These are phyloP conservation scores for Scaptomyza montana DNA, from an alignment of 1,140 invertebrate species.

Conservation along the genomic window DNA sequence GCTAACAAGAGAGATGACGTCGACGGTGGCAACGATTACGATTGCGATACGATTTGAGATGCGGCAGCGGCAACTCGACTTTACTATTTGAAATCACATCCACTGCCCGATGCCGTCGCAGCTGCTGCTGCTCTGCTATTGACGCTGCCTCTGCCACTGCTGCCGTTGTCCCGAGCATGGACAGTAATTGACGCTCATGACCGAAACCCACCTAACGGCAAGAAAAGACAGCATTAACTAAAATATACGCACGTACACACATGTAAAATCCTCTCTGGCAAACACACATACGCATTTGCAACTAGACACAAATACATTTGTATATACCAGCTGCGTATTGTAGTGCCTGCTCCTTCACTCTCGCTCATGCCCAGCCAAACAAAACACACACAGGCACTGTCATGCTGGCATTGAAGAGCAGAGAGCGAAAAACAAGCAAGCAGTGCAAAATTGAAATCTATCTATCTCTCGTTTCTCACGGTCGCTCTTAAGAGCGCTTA, in stretches of 20 bases:
- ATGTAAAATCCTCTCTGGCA: background rate
- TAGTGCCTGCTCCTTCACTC: conserved; percentile 66
- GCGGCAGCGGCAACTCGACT: conserved; percentile 74
- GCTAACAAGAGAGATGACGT: conserved; percentile 12
- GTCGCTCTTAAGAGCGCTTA: conserved; percentile 28
- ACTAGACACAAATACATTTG: conserved; percentile 11
- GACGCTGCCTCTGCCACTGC: conserved; percentile 15
- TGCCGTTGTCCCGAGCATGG: conserved; percentile 13
- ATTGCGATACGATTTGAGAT: conserved; percentile 62
- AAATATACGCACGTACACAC: conserved; percentile 50
- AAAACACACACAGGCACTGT: background rate
- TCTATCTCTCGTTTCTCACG: background rate
- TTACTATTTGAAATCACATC: conserved; percentile 74
- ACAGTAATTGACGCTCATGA: conserved; percentile 50
- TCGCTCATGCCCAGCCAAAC: conserved; percentile 51
- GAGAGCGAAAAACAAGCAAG: conserved; percentile 29
- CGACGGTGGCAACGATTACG: conserved; percentile 38
- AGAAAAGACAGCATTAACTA: conserved; percentile 44
- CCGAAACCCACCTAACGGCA: conserved; percentile 29
- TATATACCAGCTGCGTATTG: conserved; percentile 44
- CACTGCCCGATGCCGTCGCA: conserved; percentile 47
- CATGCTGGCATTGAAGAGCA: background rate
- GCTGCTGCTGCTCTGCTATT: conserved; percentile 26
- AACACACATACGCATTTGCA: background rate
- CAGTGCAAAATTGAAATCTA: conserved; percentile 31